Base-by-base conservation (phyloP, 2,888 invertebrate genomes). In the Trissolcus japonicus region DNA sequence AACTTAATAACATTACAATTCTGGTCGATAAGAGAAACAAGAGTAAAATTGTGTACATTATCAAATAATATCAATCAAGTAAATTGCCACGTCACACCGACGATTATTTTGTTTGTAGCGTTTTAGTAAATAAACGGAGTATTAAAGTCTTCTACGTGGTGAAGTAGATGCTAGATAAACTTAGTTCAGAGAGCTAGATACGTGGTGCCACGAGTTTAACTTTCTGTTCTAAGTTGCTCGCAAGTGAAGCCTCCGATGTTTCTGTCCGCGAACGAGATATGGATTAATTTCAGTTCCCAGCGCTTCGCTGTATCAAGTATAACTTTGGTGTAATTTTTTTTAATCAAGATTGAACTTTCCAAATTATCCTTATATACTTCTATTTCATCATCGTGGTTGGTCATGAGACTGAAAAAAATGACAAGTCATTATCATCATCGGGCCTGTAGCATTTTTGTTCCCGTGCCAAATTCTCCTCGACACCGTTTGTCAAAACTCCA, bases 271-370 rank as follows among this genome's bases (percentile, higher is more conserved):
- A 76, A 72, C 80, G 71, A 82, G 82, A 85, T 86, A 82, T 80
- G 83, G 83, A 86, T 86, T 87, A 86, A 87, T 86, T 85, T 83
- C 82, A 82, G 82, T 83, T 84, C 82, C 83, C 82, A 83, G 84
- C 84, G 83, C 85, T 85, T 82, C 80, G 79, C 83, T 81, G 11
- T 35, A 84, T 85, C 85, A 84, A 80, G 79, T 76, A n/a, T n/a
- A 80, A 80, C 78, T 82, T 81, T 76, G 72, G 69, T 65, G 68
- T 65, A 72, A 68, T 4, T 0, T 9, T 35, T 35, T 74, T 67
- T 79, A 75, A 79, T 79, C 53, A 75, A 60, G 50, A 72, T 61
- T 57, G 51, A 68, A 76, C 61, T 76, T 67, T 60, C 57, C n/a
- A 46, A 73, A 73, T 76, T 79, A 68, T 65, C 65, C 76, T 74